Base-by-base conservation (phyloP, 2,888 invertebrate species). In the Dynastes grantii region DNA sequence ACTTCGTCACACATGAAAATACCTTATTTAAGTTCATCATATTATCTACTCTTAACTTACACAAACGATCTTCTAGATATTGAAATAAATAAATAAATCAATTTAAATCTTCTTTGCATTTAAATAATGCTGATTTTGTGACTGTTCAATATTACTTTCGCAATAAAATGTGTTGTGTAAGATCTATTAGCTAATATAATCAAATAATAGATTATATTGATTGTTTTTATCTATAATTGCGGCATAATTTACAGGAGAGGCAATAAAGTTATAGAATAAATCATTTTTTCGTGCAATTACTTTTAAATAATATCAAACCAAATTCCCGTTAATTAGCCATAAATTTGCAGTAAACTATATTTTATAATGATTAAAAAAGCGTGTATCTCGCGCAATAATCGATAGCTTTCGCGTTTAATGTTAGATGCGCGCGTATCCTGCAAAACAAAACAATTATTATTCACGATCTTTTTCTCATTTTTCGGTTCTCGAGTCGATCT, bases 401-500 rank as follows among this genome's bases (percentile, higher is more conserved):
- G 27, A 58, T 58, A 58, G 55, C 22, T 58, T 58, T 22, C 22
- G 6, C 16, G 22, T 58, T 58, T 58, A 58, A 58, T 8, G 22
- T 58, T 58, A 22, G 55, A 58, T 58, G 16, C 55, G 22, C 55
- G 55, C 55, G 55, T 22, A 58, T 22, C 22, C 16, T 53, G 13
- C 22, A 58, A 58, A 58, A 58, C 55, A 49, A 67, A 67, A 49
- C 67, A 45, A 49, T 49, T 67, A 45, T 45, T 67, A 45, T 45
- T 64, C 64, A 32, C 64, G 64, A 64, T 32, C 32, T 8, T 22
- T 73, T 55, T 58, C 51, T 53, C 16, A 61, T 63, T 63, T 63
- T 63, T 63, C 63, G 32, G 63, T 63, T 27, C 45, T 11, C 32
- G 29, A 32, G 63, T 63, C 27, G 63, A 58, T 73, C 73, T 68